Evolutionary conservation across 64 coral and sea anemone genomes (phyloP).

Genomic region (Exaiptasia diaphana): DNA sequence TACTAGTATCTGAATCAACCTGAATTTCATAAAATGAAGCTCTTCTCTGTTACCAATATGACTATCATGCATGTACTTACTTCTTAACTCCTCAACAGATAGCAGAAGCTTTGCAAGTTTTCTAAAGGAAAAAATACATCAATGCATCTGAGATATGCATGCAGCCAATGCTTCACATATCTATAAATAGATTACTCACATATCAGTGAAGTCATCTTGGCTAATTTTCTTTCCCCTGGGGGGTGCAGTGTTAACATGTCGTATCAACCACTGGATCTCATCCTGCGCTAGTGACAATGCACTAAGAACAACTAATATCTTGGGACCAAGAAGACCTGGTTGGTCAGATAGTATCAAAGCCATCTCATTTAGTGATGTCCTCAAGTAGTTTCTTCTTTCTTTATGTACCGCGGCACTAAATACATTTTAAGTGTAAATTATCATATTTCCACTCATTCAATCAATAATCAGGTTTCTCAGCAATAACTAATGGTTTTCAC

Average conservation of each 20-base stretch:
- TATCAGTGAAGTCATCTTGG: conserved; percentile 83
- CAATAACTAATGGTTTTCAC: neutral
- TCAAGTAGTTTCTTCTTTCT: conserved; percentile 87
- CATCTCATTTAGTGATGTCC: conserved; percentile 75
- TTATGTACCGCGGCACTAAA: conserved; percentile 68
- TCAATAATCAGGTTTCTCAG: neutral
- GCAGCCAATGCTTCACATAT: neutral
- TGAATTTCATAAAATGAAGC: no score
- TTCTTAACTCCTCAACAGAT: conserved; percentile 76
- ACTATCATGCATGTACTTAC: conserved; percentile 38
- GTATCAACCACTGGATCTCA: conserved; percentile 80
- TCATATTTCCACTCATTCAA: neutral
- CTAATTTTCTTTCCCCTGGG: conserved; percentile 79
- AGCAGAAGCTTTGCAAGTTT: conserved; percentile 78
- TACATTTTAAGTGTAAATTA: neutral
- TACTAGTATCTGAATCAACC: neutral
- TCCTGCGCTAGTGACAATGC: conserved; percentile 71
- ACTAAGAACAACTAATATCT: conserved; percentile 84
- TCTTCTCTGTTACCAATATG: no score
- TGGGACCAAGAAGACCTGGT: conserved; percentile 92
- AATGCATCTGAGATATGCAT: neutral
- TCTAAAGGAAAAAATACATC: conserved; percentile 8
- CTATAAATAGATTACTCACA: conserved; percentile 37
- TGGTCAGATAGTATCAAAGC: conserved; percentile 93
- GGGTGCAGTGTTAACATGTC: conserved; percentile 56